Conservation (phyloP, 2,888 invertebrate genomes). For the Tachina fera region DNA sequence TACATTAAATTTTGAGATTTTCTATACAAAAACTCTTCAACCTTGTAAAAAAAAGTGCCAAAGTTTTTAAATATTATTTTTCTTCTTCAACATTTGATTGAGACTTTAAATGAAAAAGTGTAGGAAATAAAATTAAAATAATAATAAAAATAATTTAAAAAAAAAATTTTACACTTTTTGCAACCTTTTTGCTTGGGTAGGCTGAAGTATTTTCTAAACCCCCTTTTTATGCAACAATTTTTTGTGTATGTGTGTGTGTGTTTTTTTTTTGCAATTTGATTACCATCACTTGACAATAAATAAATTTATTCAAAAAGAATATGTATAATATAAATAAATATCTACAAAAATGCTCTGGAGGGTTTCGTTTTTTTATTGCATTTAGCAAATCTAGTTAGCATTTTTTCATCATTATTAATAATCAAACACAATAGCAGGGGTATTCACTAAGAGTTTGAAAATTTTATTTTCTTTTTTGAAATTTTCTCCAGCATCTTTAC, state of each 20-base stretch:
- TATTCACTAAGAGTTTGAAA: conserved; percentile 1
- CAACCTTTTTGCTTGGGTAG: conserved; percentile 66
- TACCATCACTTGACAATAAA: conserved; percentile 51
- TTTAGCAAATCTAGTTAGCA: conserved; percentile 61
- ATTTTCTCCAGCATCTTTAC: too few relatives aligned
- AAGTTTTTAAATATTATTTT: conserved; percentile 42
- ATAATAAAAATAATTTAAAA: conserved; percentile 3
- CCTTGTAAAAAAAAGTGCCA: conserved; percentile 64
- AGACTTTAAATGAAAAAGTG: conserved; percentile 46
- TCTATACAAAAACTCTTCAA: conserved; percentile 32
- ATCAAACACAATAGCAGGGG: conserved; percentile 19
- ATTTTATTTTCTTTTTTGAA: neutral
- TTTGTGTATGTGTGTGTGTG: conserved; percentile 10
- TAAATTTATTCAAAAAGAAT: conserved; percentile 28
- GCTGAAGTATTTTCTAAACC: conserved; percentile 45
- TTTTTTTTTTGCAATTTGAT: conserved; percentile 39
- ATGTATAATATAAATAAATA: conserved; percentile 38
- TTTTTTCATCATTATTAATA: conserved; percentile 43
- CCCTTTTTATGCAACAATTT: conserved; percentile 34
- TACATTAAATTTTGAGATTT: conserved; percentile 42
- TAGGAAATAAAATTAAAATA: conserved; percentile 12
- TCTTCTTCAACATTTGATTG: conserved; percentile 34
- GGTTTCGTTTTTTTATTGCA: conserved; percentile 61
- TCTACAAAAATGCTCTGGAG: conserved; percentile 62
- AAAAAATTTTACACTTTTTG: conserved; percentile 38